Percentiles rank a stretch among this genome's conserved stretches.
Evolutionary conservation across 2,888 invertebrate species (phyloP).

Genomic region (Drosophila maculinotata): DNA sequence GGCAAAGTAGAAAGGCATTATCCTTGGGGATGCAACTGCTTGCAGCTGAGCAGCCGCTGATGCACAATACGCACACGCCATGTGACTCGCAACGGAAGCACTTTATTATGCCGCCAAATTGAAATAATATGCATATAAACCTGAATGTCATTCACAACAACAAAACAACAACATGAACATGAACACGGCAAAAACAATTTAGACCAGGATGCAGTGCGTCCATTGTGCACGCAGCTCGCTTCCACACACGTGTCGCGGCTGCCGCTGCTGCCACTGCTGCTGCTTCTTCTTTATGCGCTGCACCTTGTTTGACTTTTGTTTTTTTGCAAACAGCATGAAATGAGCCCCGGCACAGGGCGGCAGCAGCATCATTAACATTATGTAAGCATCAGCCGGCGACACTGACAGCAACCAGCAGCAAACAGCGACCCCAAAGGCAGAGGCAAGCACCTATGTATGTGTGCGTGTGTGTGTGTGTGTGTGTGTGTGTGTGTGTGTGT

Average conservation of each 20-base stretch:
- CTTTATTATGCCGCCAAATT: slow-evolving; percentile 78
- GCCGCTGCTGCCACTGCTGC: slow-evolving; percentile 27
- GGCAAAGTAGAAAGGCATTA: slow-evolving; percentile 53
- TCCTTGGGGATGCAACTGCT: slow-evolving; percentile 68
- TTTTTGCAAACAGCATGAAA: slow-evolving; percentile 68
- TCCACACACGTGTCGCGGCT: slow-evolving; percentile 1
- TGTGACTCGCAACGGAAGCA: slow-evolving; percentile 61
- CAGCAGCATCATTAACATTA: slow-evolving; percentile 76
- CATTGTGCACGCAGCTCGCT: slow-evolving; percentile 52
- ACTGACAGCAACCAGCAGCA: slow-evolving; percentile 42
- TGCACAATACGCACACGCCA: slow-evolving; percentile 56
- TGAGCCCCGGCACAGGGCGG: slow-evolving; percentile 51
- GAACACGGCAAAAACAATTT: slow-evolving; percentile 49
- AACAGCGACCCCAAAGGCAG: slow-evolving; percentile 18
- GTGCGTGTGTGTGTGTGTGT: background rate
- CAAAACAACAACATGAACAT: slow-evolving; percentile 14
- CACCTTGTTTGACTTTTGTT: slow-evolving; percentile 63
- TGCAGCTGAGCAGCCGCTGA: slow-evolving; percentile 7
- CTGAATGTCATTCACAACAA: slow-evolving; percentile 31
- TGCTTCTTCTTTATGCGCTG: slow-evolving; percentile 9
- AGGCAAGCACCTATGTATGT: slow-evolving; percentile 12
- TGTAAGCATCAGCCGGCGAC: slow-evolving; percentile 75
- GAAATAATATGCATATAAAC: slow-evolving; percentile 76
- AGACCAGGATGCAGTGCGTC: slow-evolving; percentile 62
- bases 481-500: background rate